Evolutionary conservation across 2,113 vertebrate genomes (phyloP), one percentile per base, ranked within the genome.

Genomic region (Caracal caracal): DNA sequence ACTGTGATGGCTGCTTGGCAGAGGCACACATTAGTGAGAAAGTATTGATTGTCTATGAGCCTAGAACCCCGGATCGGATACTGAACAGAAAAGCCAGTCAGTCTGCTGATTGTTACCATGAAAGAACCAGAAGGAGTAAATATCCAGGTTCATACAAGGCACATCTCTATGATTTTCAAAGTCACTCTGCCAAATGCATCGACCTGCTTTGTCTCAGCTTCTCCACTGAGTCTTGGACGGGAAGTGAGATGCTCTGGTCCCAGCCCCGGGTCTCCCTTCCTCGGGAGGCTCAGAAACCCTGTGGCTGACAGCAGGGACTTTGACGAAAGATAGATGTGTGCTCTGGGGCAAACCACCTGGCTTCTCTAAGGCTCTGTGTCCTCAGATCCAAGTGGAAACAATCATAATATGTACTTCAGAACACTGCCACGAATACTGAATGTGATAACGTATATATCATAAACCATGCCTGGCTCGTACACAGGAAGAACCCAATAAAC

Each of bases 41-140:
- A 88, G 49, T 40, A n/a, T 1, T 61, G 47, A 35, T 43, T 94
- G 88, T 61, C n/a, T 70, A 15, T 37, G 49, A 92, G 26, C 51
- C 93, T 90, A 56, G 43, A 89, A 75, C 56, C 35, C 11, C 19
- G 24, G n/a, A 37, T 88, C 78, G 9, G 37, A 51, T 53, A 87
- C 22, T 61, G 63, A 81, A 49, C 28, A 56, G 84, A 66, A 96
- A 82, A 51, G 17, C 75, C 24, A 59, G 63, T n/a, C 70, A 61
- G 89, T 51, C 40, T 87, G 40, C 49, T 78, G 79, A 53, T 17
- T 89, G 33, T 65, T 70, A 76, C 61, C 26, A 65, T 19, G 37
- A 93, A 90, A 89, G 66, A 95, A 88, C 81, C 33, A 47, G 51
- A 49, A 71, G 86, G n/a, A 75, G n/a, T 71, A 88, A 65, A 76